Conservation (phyloP, 2,797 vertebrate genomes). For the Epinephelus malabaricus region DNA sequence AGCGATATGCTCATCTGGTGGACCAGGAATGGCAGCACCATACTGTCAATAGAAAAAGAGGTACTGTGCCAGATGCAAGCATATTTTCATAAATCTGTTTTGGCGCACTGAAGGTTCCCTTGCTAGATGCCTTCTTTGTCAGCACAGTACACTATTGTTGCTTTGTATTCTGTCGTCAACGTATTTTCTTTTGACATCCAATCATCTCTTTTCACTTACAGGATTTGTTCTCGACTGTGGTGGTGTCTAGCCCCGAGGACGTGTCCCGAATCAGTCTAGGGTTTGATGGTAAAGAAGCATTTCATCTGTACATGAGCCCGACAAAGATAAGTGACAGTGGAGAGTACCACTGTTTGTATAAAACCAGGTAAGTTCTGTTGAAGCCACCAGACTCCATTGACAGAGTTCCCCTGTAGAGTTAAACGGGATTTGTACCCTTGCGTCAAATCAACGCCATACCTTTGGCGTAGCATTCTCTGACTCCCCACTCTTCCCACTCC, state of each 20-base stretch:
- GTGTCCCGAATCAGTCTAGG: not conserved
- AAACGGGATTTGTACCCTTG: too few species aligned
- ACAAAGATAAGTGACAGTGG: not conserved
- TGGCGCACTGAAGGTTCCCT: too few species aligned
- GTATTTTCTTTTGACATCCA: not conserved
- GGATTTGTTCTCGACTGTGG: not conserved
- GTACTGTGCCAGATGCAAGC: not conserved
- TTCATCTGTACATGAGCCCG: not conserved
- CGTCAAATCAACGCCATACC: too few species aligned
- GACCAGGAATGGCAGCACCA: not conserved
- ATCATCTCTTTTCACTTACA: not conserved
- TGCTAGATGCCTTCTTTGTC: too few species aligned
- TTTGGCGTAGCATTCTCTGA: too few species aligned
- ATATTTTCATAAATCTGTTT: too few species aligned
- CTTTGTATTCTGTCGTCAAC: too few species aligned
- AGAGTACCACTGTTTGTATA: conserved; percentile 36
- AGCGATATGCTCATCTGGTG: conserved; percentile 17
- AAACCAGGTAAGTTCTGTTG: conserved; percentile 13
- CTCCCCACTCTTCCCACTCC: too few species aligned
- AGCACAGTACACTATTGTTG: too few species aligned
- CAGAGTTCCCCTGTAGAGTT: too few species aligned
- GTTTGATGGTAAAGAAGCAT: not conserved
- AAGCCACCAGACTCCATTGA: too few species aligned
- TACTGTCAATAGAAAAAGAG: not conserved
- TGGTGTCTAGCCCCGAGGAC: too few species aligned